Percentiles rank a stretch among this genome's conserved stretches.
phyloP scores from a whole-genome alignment of 2,888 invertebrate species.

The Scrobipalpa atriplicella region DNA sequence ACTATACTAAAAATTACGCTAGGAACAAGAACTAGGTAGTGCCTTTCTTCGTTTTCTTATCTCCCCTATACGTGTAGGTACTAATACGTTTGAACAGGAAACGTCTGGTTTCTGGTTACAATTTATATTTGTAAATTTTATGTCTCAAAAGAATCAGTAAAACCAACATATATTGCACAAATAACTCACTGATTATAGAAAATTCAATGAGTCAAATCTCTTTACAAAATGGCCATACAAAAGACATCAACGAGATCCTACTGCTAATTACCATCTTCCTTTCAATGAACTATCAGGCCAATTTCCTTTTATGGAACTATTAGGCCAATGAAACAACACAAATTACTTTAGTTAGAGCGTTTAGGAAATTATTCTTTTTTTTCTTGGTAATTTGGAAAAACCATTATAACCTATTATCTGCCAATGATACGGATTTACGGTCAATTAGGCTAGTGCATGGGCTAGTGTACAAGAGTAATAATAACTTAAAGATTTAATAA shows the following conservation, averaged over 20 bases:
- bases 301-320: neutral
- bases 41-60: too few species aligned
- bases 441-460: neutral
- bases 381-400: conserved; percentile 2
- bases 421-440: conserved; percentile 10
- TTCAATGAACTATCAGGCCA: neutral
- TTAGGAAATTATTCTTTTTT: neutral
- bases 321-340: conserved; percentile 1
- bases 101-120: too few species aligned
- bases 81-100: too few species aligned
- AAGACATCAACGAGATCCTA: conserved; percentile 25
- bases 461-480: neutral
- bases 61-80: too few species aligned
- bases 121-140: too few species aligned
- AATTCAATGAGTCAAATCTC: neutral
- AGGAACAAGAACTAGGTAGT: too few species aligned
- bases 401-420: neutral
- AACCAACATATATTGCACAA: too few species aligned
- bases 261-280: neutral
- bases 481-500: neutral
- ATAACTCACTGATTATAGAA: too few species aligned
- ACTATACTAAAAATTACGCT: too few species aligned
- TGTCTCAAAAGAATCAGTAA: too few species aligned
- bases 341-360: neutral
- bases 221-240: neutral